These are phyloP conservation scores for Helicoverpa assulta DNA, from an alignment of 2,888 invertebrate species.

Conservation along the genomic window DNA sequence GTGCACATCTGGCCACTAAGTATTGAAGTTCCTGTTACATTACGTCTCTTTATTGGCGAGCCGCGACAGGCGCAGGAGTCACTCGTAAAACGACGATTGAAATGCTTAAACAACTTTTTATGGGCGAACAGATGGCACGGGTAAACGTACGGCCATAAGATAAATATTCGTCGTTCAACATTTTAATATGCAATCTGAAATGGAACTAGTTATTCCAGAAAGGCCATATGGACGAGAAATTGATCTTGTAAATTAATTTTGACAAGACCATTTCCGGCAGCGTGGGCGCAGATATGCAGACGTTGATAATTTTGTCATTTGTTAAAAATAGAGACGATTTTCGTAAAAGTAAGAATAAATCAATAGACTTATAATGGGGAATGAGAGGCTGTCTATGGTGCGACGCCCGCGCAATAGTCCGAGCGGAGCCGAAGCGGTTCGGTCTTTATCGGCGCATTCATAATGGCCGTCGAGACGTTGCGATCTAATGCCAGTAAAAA, in stretches of 20 bases:
- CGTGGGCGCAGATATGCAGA: conserved; percentile 51
- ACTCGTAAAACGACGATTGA: conserved; percentile 38
- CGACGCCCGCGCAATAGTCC: conserved; percentile 64
- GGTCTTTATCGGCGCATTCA: conserved; percentile 69
- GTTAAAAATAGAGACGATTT: conserved; percentile 42
- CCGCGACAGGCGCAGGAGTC: conserved; percentile 34
- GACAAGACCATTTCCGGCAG: conserved; percentile 57
- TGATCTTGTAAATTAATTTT: conserved; percentile 39
- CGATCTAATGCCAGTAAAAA: conserved; percentile 67
- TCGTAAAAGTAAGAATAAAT: conserved; percentile 44
- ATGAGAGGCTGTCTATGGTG: conserved; percentile 55
- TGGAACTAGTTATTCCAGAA: conserved; percentile 47
- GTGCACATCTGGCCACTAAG: conserved; percentile 56
- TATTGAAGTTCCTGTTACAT: conserved; percentile 48
- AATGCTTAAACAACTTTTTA: conserved; percentile 44
- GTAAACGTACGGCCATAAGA: conserved; percentile 22
- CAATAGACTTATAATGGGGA: conserved; percentile 58
- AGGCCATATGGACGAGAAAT: conserved; percentile 36
- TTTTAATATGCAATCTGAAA: conserved; percentile 51
- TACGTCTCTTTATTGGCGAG: conserved; percentile 31
- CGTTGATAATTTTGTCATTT: conserved; percentile 53
- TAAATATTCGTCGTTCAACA: conserved; percentile 37
- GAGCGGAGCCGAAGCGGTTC: conserved; percentile 59
- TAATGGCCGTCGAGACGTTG: conserved; percentile 62
- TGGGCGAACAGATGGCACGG: conserved; percentile 38